Conservation (phyloP, 2,113 vertebrate genomes). For the Sula dactylatra region DNA sequence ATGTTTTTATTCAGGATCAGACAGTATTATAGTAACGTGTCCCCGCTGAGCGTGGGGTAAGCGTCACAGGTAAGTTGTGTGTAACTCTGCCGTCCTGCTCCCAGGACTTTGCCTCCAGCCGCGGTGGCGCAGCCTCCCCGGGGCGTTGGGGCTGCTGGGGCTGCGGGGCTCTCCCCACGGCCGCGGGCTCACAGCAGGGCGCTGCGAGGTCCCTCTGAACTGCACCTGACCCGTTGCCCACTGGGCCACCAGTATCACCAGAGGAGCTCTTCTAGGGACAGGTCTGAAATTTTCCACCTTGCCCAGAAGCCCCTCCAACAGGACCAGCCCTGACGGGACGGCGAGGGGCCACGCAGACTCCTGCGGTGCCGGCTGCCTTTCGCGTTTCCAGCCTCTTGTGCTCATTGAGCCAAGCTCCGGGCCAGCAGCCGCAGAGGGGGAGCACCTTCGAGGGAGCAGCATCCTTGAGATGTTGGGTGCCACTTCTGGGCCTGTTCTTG, state of each 20-base stretch:
- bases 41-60: fast-evolving
- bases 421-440: fast-evolving
- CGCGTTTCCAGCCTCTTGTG: fast-evolving
- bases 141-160: not conserved
- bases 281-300: not conserved
- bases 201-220: not conserved
- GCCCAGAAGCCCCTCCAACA: not conserved
- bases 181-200: not conserved
- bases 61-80: fast-evolving
- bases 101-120: not conserved
- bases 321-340: not conserved
- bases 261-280: not conserved
- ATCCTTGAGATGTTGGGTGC: not conserved
- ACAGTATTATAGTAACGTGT: fast-evolving
- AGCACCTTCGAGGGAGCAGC: not conserved
- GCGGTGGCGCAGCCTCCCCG: fast-evolving
- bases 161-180: not conserved
- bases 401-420: not conserved
- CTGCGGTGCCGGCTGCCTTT: not conserved
- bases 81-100: not conserved
- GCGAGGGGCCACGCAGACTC: not conserved
- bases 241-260: not conserved
- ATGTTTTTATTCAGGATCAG: not conserved
- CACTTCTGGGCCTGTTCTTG: not conserved
- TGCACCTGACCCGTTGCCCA: fast-evolving